A percentile compares a stretch with the other conserved stretches of the same genome.
phyloP scores from a whole-genome alignment of 2,797 vertebrate genomes.

The Halcyon leucocephala region DNA sequence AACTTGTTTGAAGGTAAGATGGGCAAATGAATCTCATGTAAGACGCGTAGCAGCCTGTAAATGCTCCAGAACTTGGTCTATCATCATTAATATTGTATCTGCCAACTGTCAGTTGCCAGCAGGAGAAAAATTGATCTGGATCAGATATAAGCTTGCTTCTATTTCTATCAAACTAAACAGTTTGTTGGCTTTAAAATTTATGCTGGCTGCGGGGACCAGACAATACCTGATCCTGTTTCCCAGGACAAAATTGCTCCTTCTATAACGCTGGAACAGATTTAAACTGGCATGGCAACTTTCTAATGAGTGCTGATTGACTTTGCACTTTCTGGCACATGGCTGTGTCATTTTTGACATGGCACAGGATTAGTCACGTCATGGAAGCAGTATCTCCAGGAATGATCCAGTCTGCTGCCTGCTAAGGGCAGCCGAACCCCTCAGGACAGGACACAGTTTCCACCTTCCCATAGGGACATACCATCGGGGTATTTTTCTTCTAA shows the following conservation, averaged over 20 bases:
- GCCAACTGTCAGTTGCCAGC: neutral
- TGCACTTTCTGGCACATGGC: neutral
- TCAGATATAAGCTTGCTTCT: neutral
- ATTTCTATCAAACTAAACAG: neutral
- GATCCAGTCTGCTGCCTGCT: neutral
- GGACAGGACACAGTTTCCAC: neutral
- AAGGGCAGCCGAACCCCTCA: neutral
- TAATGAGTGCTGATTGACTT: neutral
- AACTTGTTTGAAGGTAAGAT: neutral
- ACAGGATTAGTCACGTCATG: neutral
- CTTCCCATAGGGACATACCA: neutral
- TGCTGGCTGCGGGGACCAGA: neutral
- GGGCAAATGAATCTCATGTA: neutral
- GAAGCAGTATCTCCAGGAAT: neutral
- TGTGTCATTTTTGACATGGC: neutral
- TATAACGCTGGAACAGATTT: neutral
- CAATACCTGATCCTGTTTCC: neutral
- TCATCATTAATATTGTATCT: neutral
- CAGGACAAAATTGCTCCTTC: neutral
- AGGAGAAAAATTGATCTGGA: neutral
- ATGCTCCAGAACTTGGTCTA: neutral
- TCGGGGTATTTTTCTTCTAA: neutral
- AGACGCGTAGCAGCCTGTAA: neutral
- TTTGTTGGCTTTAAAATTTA: neutral
- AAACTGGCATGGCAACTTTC: neutral